Base-by-base conservation (phyloP, 2,113 vertebrate genomes). In the Microtus pennsylvanicus region DNA sequence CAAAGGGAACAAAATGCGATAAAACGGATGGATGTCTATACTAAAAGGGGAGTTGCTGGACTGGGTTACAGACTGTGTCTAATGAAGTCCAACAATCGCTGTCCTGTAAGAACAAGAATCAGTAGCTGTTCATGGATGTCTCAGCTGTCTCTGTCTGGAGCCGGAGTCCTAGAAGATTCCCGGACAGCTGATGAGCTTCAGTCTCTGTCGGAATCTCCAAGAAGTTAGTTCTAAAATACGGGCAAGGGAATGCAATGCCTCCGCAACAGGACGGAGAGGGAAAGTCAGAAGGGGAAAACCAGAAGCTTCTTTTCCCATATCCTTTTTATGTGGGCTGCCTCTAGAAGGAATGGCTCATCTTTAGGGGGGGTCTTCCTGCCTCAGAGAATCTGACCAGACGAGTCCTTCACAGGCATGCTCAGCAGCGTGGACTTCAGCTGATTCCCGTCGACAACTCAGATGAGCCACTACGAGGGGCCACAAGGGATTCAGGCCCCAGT, bases 391-490 rank as follows among this genome's bases (percentile, higher is more conserved):
- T 81, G 50, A n/a, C 21, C 78, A 81, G 6, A 30, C 5, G 3
- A 58, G 58, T 24, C 33, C 35, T n/a, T 38, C 78, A 38, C 17
- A 58, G 58, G 58, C 19, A 4, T 58, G 21, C 35, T 38, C 52
- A 24, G 21, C 0, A 26, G 52, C 0, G 13, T n/a, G 19, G 19
- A 3, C 9, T 28, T 82, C n/a, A 28, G 12, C 8, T 61, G 22
- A 82, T 61, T 28, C 52, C 35, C 3, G 22, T 61, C 6, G 52
- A 61, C n/a, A 16, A 26, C 80, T n/a, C 17, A 42, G 80, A 28
- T 28, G 42, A 75, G 74, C 74, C 38, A 45, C 6, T 13, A 28
- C 12, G 14, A 38, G 61, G 9, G 82, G 26, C 5, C 61, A 19
- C 61, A 33, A 11, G 58, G 42, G 61, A 45, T 30, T 45, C 38